Evolutionary conservation across 2,888 invertebrate genomes (phyloP), one percentile per base, ranked within the genome.

Genomic region (Anthophora plumipes): DNA sequence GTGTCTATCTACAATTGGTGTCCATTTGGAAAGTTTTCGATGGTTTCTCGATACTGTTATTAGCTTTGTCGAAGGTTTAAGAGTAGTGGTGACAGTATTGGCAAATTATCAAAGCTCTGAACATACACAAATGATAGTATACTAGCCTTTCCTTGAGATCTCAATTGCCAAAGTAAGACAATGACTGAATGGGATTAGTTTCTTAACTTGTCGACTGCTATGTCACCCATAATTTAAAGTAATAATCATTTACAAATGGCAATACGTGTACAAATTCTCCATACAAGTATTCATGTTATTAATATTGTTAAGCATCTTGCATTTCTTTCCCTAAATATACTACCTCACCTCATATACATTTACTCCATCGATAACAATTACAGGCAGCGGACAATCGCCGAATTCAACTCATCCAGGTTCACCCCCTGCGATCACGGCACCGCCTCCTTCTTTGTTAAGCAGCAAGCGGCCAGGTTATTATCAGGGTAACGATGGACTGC

Each of bases 331-430:
- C 1, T 31, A 1, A 4, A 3, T 31, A 31, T 31, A 31, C 4
- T 31, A 4, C 31, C 4, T 31, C 31, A 31, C 4, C 31, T 31
- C 1, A 1, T 31, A 12, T 41, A 43, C 9, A 55, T 54, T 48
- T 20, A 20, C 14, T 11, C 3, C 22, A n/a, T 2, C 4, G 46
- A 11, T 37, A 6, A 31, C 37, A 31, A 12, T 73, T 54, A 0
- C 82, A 92, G 95, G 96, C 59, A 96, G 96, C 89, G 97, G 97
- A 57, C 97, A 97, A 91, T 97, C 97, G 80, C 96, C 98, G 5
- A 96, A 95, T 74, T 96, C 96, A 89, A 96, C 96, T 73, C 96
- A 96, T 89, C 96, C 96, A 41, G 96, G 96, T 81, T 97, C 97
- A 77, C 97, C 97, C 82, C 97, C 97, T 12, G 89, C 91, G 22